Evolutionary conservation across 2,797 vertebrate genomes (phyloP).

Genomic region (Neosilurus mollespiculum): DNA sequence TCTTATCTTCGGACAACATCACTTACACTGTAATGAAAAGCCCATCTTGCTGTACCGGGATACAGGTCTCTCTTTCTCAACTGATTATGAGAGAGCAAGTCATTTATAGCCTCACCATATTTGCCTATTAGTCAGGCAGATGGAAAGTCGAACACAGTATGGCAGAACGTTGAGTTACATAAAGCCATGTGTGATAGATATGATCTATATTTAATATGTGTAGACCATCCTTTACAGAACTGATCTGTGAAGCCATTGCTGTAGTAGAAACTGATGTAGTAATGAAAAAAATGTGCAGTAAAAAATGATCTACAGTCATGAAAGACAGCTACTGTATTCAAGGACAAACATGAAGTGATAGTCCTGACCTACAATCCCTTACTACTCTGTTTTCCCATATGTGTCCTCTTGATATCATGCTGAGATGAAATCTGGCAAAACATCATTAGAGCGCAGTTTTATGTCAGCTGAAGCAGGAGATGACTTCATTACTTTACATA

Average conservation of each 20-base stretch:
- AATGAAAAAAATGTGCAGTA: not conserved
- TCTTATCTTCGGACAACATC: not conserved
- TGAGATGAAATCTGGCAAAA: not conserved
- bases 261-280: not conserved
- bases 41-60: slow-evolving; percentile 8
- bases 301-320: not conserved
- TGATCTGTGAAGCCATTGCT: not conserved
- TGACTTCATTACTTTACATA: not conserved
- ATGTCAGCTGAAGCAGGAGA: not conserved
- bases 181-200: not conserved
- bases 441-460: not conserved
- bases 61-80: slow-evolving; percentile 10
- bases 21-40: slow-evolving; percentile 12
- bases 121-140: not conserved
- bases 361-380: not conserved
- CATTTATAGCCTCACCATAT: slow-evolving; percentile 2
- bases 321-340: not conserved
- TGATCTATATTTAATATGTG: not conserved
- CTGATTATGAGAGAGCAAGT: slow-evolving; percentile 8
- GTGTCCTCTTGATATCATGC: not conserved
- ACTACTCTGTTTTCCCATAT: not conserved
- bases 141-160: slow-evolving; percentile 3
- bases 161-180: not conserved
- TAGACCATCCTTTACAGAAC: not conserved
- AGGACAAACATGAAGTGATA: not conserved